Evolutionary conservation across 2,888 invertebrate genomes (phyloP), one percentile per base, ranked within the genome.

Genomic region (Cryptocephalus moraei): DNA sequence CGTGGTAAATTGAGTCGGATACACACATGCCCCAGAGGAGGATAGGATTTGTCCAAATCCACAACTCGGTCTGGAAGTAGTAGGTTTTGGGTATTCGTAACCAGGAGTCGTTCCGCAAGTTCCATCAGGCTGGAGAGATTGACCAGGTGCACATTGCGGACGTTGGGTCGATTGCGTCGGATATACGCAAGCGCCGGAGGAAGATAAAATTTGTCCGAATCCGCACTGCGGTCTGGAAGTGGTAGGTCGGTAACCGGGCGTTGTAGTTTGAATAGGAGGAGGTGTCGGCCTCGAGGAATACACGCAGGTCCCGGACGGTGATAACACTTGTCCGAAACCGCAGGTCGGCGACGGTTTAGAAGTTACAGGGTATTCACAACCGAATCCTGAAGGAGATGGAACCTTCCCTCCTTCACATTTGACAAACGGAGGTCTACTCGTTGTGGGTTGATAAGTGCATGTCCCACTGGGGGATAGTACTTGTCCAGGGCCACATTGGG

Each of bases 401-500:
- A 50, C 32, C 42, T 54, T 50, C 0, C 72, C 74, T 36, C 11
- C 11, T 36, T 12, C 12, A 12, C 36, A 36, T 6, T n/a, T 11
- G 12, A 12, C 11, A 11, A n/a, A 11, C 4, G 11, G 51, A 59
- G 50, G 8, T 56, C 59, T 43, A 10, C 50, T 39, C n/a, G 40
- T 49, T 33, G 49, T 22, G 39, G 48, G 10, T n/a, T 46, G 48
- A 33, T 47, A 51, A 32, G 46, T 51, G 33, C 59, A 59, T 33
- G 42, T 41, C n/a, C 59, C 59, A 10, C 46, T 49, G 4, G 46
- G 34, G 8, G 47, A 48, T 13, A 47, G 12, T n/a, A 50, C 43
- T 48, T 48, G 49, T 13, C 51, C 55, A 32, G 46, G 46, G 8
- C 33, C 32, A 43, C 53, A 51, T 34, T 39, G 36, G n/a, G 43